phyloP scores from a whole-genome alignment of 2,113 vertebrate species.

The Chaenocephalus aceratus region DNA sequence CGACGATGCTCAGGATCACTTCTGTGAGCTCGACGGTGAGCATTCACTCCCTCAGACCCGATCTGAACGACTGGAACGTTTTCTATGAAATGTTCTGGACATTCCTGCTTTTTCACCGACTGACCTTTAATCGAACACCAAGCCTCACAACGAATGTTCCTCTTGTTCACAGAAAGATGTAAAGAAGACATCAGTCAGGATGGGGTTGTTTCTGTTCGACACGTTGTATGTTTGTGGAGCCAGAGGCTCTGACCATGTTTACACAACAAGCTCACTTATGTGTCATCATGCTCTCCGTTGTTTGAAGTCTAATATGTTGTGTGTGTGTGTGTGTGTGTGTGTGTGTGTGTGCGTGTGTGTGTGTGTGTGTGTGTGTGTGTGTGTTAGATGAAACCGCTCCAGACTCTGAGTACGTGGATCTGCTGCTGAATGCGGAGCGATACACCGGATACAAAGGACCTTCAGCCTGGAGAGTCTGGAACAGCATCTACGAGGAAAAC shows the following conservation, averaged over 20 bases:
- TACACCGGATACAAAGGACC: slow-evolving; percentile 95
- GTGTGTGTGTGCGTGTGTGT: not conserved
- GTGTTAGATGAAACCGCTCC: slow-evolving; percentile 91
- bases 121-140: not conserved
- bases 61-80: too few species aligned
- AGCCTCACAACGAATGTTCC: not conserved
- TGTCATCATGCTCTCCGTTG: too few species aligned
- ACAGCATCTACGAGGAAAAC: slow-evolving; percentile 99
- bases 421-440: slow-evolving; percentile 92
- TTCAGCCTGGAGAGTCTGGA: slow-evolving; percentile 97
- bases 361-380: slow-evolving; percentile 30
- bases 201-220: not conserved
- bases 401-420: slow-evolving; percentile 93
- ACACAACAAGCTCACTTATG: not conserved
- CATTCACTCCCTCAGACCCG: not conserved
- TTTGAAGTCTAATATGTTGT: too few species aligned
- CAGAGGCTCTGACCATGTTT: not conserved
- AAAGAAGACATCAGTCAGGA: not conserved
- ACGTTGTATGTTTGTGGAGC: not conserved
- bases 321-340: too few species aligned
- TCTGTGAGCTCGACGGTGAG: slow-evolving; percentile 97
- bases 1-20: slow-evolving; percentile 97
- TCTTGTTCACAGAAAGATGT: not conserved
- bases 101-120: not conserved
- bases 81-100: not conserved